Base-by-base conservation (phyloP, 2,888 invertebrate species). In the Ischnura elegans region DNA sequence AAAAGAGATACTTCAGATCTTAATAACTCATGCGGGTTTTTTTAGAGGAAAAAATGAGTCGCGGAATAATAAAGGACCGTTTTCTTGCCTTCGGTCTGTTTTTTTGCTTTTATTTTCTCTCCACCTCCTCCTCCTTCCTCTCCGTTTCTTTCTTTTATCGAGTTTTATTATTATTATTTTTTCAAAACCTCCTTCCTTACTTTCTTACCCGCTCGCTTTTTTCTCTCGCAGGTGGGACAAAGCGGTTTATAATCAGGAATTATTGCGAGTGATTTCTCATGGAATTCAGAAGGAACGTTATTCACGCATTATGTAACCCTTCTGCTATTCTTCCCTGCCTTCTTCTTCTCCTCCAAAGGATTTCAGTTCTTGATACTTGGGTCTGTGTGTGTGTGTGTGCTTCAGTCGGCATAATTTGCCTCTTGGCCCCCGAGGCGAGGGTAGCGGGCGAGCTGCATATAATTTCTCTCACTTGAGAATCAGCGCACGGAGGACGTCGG, bases 1-100 rank as follows among this genome's bases (percentile, higher is more conserved):
- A n/a, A 87, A 87, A 90, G 66, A 90, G 90, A 90, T 66, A 90
- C 90, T 90, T 66, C 90, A 90, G 90, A 90, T 90, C 90, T 90
- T 90, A 90, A 90, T 90, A 90, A 90, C 66, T 90, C 90, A 90
- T 90, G 87, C 55, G 87, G 87, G 25, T 61, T 90, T 90, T 61
- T 21, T 19, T 29, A 42, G 21, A 19, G 8, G 87, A 51, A 87
- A 87, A 87, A 51, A 87, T 90, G 61, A 76, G 29, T 10, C 76
- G 76, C 76, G 76, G 36, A 36, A 51, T 76, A 76, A 36, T 76
- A 36, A 76, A 76, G 76, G 76, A 76, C 76, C 76, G 76, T 76
- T 76, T 76, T 36, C 76, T 76, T 76, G 5, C 2, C 4, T 36
- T 76, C 36, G 36, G 8, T 76, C 76, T 76, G 25, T 61, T 36